Evolutionary conservation across 2,797 vertebrate genomes (phyloP).

Genomic region (Enteromius afrohamiltoni): DNA sequence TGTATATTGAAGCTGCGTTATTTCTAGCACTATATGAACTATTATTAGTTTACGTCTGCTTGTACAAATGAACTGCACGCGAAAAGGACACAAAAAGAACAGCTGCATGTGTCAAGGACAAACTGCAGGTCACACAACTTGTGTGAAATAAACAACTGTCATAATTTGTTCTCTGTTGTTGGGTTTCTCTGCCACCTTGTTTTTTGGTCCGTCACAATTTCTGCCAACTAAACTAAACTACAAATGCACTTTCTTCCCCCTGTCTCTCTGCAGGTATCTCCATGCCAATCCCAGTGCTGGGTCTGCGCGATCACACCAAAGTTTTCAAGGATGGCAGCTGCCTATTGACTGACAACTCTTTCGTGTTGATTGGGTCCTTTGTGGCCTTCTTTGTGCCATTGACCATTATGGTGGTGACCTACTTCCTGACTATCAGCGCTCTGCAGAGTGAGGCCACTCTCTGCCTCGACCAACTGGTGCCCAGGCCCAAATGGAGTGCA

Average conservation of each 20-base stretch:
- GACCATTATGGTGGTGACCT: slow-evolving; percentile 82
- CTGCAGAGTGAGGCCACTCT: slow-evolving; percentile 82
- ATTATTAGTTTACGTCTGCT: background rate
- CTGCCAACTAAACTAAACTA: slow-evolving; percentile 11
- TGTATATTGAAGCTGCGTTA: background rate
- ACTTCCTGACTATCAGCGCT: slow-evolving; percentile 82
- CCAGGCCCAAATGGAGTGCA: slow-evolving; percentile 74
- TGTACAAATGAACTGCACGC: background rate
- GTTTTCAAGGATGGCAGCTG: slow-evolving; percentile 76
- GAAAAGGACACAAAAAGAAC: background rate
- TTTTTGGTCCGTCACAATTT: background rate
- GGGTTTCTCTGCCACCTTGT: background rate
- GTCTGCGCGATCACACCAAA: slow-evolving; percentile 71
- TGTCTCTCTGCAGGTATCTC: slow-evolving; percentile 76
- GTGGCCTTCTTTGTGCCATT: slow-evolving; percentile 83
- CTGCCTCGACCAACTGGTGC: slow-evolving; percentile 79
- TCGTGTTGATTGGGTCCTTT: slow-evolving; percentile 83
- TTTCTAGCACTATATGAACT: background rate
- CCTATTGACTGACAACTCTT: slow-evolving; percentile 74
- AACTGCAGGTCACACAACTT: background rate
- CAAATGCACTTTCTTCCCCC: background rate
- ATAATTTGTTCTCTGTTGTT: background rate
- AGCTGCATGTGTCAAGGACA: background rate
- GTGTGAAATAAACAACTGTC: background rate
- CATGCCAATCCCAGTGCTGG: slow-evolving; percentile 81